phyloP scores from a whole-genome alignment of 2,888 invertebrate genomes.

The Rhopalosiphum nymphaeae region DNA sequence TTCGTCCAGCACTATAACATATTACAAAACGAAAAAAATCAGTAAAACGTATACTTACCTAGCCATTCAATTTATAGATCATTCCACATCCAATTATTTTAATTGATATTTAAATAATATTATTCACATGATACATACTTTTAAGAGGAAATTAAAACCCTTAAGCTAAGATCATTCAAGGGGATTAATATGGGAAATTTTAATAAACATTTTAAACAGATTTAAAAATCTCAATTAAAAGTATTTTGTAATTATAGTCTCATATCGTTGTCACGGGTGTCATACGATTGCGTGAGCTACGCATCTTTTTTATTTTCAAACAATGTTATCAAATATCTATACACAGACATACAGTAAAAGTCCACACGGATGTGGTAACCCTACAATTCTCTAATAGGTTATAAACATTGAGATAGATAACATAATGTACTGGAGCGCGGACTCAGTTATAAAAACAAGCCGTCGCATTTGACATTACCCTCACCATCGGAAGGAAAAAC shows the following conservation, averaged over 20 bases:
- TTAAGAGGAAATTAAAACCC: background rate
- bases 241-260: background rate
- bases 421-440: no score
- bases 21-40: background rate
- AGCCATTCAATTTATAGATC: background rate
- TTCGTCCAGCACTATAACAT: background rate
- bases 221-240: background rate
- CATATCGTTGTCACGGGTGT: background rate
- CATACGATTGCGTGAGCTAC: background rate
- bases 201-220: background rate
- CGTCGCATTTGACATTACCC: no score
- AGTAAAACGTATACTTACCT: background rate
- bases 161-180: background rate
- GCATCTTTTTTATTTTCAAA: no score
- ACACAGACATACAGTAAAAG: no score
- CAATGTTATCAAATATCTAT: background rate
- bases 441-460: no score
- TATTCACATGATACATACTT: background rate
- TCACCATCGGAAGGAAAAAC: no score
- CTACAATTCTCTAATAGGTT: no score
- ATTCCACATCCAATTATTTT: background rate
- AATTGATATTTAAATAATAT: background rate
- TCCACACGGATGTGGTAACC: no score
- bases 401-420: no score
- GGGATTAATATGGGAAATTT: background rate